Evolutionary conservation across 2,113 vertebrate genomes (phyloP), one percentile per base, ranked within the genome.

Genomic region (Eubucco bourcierii): DNA sequence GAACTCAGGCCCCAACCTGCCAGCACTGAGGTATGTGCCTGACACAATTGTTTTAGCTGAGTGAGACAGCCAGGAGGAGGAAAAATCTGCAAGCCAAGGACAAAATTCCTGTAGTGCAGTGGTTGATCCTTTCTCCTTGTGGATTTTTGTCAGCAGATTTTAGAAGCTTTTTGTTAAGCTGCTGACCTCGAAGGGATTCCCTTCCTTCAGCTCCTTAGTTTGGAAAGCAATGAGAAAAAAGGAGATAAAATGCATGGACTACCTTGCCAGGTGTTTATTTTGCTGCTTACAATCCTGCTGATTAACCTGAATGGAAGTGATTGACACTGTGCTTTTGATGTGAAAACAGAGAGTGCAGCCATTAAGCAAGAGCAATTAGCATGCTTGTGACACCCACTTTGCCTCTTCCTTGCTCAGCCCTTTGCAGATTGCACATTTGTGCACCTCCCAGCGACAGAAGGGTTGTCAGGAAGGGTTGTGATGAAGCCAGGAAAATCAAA

Each of bases 401-500:
- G 61, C 61, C 66, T 92, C 65, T 92, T 89, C 77, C 53, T 72
- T 88, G 46, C 68, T 93, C 68, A 78, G 55, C 52, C 52, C 72
- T 68, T 93, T 39, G 65, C 46, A 87, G 67, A 92, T 73, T 39
- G 70, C 11, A 61, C 88, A 41, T 70, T 85, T 86, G 56, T 70
- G 28, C 47, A 87, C 72, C 65, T 96, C 73, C 29, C 68, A 85
- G 76, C 53, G 90, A 66, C 39, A 84, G 88, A 80, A 88, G 61
- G 73, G 85, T 83, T 96, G 79, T 93, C 58, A 86, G 87, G 83
- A 90, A 87, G 50, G 76, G 55, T 37, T 25, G 17, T 47, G 39
- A 79, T 74, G 64, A 86, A 78, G 60, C 56, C 76, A 94, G 80
- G 80, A 92, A 87, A 78, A 84, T 72, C 72, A 71, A 92, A 72